Percentiles rank a stretch among this genome's conserved stretches.
phyloP scores from a whole-genome alignment of 2,888 invertebrate genomes.

The Mylabris sibirica region DNA sequence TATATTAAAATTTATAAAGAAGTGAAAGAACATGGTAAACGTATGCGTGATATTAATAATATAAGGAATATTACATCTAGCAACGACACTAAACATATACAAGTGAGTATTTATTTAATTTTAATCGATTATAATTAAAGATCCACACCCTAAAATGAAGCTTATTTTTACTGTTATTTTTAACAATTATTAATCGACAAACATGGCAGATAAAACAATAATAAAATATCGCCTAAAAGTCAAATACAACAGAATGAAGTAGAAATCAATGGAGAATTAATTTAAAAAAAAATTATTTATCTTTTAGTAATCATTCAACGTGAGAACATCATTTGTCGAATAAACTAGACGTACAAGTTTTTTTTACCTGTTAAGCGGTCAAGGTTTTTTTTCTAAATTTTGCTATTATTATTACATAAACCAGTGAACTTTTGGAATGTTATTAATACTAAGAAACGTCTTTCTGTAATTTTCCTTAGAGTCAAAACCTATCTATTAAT shows the following conservation, averaged over 20 bases:
- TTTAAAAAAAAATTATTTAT: neutral
- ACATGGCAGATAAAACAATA: neutral
- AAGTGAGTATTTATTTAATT: slow-evolving; percentile 62
- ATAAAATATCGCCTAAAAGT: neutral
- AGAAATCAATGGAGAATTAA: no score
- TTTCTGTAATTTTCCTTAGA: no score
- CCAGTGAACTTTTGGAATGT: no score
- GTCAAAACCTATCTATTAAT: no score
- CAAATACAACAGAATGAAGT: no score
- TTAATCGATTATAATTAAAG: neutral
- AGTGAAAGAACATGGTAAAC: slow-evolving; percentile 74
- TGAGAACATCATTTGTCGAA: neutral
- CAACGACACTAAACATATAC: slow-evolving; percentile 77
- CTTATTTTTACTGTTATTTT: neutral
- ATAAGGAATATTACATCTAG: slow-evolving; percentile 52
- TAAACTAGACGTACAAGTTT: no score
- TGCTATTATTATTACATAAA: no score
- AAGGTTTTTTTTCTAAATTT: no score
- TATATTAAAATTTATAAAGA: slow-evolving; percentile 83
- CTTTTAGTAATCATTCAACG: neutral
- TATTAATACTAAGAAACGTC: no score
- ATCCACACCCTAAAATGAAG: neutral
- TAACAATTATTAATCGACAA: neutral
- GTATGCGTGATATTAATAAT: slow-evolving; percentile 70
- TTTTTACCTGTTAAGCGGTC: no score